Evolutionary conservation across 1,140 invertebrate species (phyloP).

Genomic region (Copidosoma floridanum): DNA sequence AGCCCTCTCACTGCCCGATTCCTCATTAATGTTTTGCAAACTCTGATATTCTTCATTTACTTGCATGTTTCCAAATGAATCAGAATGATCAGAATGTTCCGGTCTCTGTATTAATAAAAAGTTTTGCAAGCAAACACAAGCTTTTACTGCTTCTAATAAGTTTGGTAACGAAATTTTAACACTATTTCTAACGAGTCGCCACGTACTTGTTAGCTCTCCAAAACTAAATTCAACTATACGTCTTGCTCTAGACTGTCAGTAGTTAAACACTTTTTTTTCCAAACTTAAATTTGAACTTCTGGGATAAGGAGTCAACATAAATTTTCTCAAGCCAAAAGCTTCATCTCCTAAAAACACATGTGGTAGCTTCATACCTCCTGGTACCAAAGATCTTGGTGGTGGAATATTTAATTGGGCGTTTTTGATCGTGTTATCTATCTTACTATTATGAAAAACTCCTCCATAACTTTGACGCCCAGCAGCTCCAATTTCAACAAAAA

Average conservation of each 20-base stretch:
- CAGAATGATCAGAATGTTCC: too few species aligned
- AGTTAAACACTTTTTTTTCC: slow-evolving; percentile 51
- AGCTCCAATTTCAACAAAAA: background rate
- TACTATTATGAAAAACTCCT: slow-evolving; percentile 29
- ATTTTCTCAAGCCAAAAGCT: slow-evolving; percentile 42
- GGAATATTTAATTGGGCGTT: slow-evolving; percentile 34
- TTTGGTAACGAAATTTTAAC: slow-evolving; percentile 40
- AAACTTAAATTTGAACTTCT: slow-evolving; percentile 27
- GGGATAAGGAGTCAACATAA: slow-evolving; percentile 48
- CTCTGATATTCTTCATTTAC: too few species aligned
- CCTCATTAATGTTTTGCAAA: too few species aligned
- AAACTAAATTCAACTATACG: slow-evolving; percentile 55
- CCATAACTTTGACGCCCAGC: background rate
- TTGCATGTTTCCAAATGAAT: too few species aligned
- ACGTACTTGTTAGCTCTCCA: slow-evolving; percentile 47
- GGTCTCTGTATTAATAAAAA: slow-evolving; percentile 26
- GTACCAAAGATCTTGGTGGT: slow-evolving; percentile 28
- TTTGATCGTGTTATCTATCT: slow-evolving; percentile 34
- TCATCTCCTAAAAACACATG: slow-evolving; percentile 45
- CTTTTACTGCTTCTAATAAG: slow-evolving; percentile 37
- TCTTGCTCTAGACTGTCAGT: slow-evolving; percentile 44
- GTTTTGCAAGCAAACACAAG: slow-evolving; percentile 38
- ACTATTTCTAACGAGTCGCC: slow-evolving; percentile 42
- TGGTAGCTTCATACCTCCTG: slow-evolving; percentile 30
- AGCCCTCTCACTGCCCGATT: too few species aligned